A percentile compares a stretch with the other conserved stretches of the same genome.
Conservation (phyloP, 2,888 invertebrate genomes). For the Sinopyrophorus schimmeli region DNA sequence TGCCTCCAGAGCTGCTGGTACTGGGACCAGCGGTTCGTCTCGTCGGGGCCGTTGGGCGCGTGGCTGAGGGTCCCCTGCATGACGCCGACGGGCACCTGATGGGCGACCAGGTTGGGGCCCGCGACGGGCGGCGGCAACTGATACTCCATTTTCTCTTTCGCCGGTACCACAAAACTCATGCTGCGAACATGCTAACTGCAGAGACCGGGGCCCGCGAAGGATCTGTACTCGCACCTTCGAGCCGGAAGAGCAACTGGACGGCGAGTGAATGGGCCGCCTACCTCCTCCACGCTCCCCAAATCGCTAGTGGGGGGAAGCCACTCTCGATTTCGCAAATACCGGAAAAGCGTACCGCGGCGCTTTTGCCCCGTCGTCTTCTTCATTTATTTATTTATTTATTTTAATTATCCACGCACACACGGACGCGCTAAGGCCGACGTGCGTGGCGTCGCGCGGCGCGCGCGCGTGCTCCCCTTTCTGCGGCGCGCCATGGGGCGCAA, state of each 20-base stretch:
- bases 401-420: no score
- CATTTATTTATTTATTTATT: no score
- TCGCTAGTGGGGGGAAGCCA: constrained; percentile 41
- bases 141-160: constrained; percentile 56
- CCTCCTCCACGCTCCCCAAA: no score
- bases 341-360: no score
- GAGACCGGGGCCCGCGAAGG: constrained; percentile 46
- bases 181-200: constrained; percentile 51
- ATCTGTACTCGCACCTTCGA: constrained; percentile 37
- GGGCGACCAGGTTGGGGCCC: constrained; percentile 50
- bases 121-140: constrained; percentile 59
- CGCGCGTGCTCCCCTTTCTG: no score
- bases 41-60: constrained; percentile 64
- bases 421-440: no score
- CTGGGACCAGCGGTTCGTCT: constrained; percentile 67
- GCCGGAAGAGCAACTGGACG: constrained; percentile 54
- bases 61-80: constrained; percentile 68
- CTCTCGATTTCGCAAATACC: constrained; percentile 54
- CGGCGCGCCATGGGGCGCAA: no score
- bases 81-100: constrained; percentile 66
- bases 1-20: constrained; percentile 79
- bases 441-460: no score
- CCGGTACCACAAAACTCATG: constrained; percentile 57
- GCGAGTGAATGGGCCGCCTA: constrained; percentile 49
- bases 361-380: no score